Conservation (phyloP, 2,888 invertebrate species). For the Steinernema scapterisci region DNA sequence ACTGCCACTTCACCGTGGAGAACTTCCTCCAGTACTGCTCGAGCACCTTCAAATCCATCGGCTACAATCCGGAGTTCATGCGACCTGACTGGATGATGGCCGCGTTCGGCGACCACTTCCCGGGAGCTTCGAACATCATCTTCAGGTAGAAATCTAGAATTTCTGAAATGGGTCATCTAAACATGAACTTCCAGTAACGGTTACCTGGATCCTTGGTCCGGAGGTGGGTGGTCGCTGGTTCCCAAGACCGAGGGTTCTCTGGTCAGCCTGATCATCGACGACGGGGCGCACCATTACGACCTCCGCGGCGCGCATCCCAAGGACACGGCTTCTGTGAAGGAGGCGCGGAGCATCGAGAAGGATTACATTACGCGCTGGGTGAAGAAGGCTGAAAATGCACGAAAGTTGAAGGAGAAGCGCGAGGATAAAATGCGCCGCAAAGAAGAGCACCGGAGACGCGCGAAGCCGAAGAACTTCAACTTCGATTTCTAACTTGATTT, state of each 20-base stretch:
- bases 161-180: too few relatives aligned
- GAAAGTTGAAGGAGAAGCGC: background rate
- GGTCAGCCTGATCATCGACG: slow-evolving; percentile 68
- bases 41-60: slow-evolving; percentile 72
- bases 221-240: slow-evolving; percentile 68
- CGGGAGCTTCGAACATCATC: slow-evolving; percentile 74
- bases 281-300: slow-evolving; percentile 71
- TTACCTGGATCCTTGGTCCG: slow-evolving; percentile 71
- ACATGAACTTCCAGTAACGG: slow-evolving; percentile 69
- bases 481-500: background rate
- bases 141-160: too few relatives aligned
- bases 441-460: background rate
- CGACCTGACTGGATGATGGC: slow-evolving; percentile 75
- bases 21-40: slow-evolving; percentile 74
- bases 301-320: slow-evolving; percentile 68
- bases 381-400: background rate
- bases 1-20: slow-evolving; percentile 55
- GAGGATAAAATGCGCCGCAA: slow-evolving; percentile 4
- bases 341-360: slow-evolving; percentile 39
- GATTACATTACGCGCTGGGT: background rate
- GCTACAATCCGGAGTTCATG: slow-evolving; percentile 69
- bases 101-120: slow-evolving; percentile 80
- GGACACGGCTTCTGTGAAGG: slow-evolving; percentile 68
- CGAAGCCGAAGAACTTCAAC: background rate
- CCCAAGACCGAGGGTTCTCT: slow-evolving; percentile 58